Evolutionary conservation across 2,113 vertebrate genomes (phyloP), one percentile per base, ranked within the genome.

Genomic region (Saccopteryx bilineata): DNA sequence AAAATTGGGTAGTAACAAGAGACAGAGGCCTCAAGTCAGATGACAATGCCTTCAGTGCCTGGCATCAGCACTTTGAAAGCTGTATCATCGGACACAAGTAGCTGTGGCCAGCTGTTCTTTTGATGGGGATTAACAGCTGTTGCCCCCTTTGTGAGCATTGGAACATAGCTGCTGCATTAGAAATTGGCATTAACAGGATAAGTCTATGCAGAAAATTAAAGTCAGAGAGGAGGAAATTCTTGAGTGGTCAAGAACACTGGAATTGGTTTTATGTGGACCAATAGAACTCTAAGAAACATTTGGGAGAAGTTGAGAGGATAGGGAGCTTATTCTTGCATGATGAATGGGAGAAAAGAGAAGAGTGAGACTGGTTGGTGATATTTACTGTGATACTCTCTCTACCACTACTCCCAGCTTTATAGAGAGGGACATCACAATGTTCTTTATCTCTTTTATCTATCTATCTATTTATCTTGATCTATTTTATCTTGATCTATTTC

Each of bases 1-100:
- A 18, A 87, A 23, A 87, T 87, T n/a, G 93, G 92, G 54, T 74
- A 93, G 74, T 91, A 89, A 71, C 12, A 74, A 75, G 69, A 91
- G 48, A 87, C 12, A 8, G 15, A 56, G 19, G 17, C 17, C 28
- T 11, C 68, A 76, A 39, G 21, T 94, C 28, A 68, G 87, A 74
- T 9, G 52, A 65, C 26, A 48, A 12, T 79, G 87, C 15, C 68
- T 33, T 75, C 21, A 4, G 5, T 21, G 56, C 31, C 86, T 76
- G 68, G 61, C 46, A 52, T 13, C 52, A 65, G 75, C 65, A 24
- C 3, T 19, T 28, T 63, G 58, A 75, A 68, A 89, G 15, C 33
- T 68, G 28, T 24, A 3, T 63, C 21, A 46, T 5, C 46, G 48
- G 50, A 39, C 48, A 63, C 13, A 68, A 24, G 46, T 52, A 56